Conservation (phyloP, 2,888 invertebrate species). For the Phorcus lineatus region DNA sequence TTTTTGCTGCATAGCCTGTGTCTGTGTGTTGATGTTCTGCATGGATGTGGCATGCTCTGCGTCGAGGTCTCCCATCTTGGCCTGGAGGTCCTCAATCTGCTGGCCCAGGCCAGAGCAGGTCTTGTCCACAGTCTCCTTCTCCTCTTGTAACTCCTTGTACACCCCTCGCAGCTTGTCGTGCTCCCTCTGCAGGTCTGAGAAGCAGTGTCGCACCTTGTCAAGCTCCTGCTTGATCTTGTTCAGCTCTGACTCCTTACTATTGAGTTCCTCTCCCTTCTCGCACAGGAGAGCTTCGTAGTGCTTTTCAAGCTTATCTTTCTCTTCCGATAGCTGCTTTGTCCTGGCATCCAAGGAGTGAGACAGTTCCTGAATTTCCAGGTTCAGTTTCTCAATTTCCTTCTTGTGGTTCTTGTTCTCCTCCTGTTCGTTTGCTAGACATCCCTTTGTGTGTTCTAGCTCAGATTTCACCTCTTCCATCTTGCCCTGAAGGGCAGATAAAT, state of each 20-base stretch:
- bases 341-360: background rate
- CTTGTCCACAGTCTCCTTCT: conserved; percentile 30
- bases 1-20: conserved; percentile 34
- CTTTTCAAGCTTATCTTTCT: conserved; percentile 42
- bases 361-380: conserved; percentile 31
- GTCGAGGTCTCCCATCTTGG: background rate
- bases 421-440: background rate
- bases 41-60: conserved; percentile 15
- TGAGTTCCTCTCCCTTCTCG: conserved; percentile 46
- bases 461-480: background rate
- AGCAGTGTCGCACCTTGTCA: conserved; percentile 39
- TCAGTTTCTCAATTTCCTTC: conserved; percentile 23
- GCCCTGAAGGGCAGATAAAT: background rate
- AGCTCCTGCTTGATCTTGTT: conserved; percentile 35
- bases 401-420: conserved; percentile 6
- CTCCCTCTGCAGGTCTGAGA: conserved; percentile 30
- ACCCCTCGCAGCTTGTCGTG: conserved; percentile 27
- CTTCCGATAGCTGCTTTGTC: conserved; percentile 5
- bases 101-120: conserved; percentile 29
- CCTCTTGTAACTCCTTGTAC: conserved; percentile 25
- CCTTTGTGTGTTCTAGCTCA: background rate
- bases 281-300: conserved; percentile 36
- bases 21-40: conserved; percentile 32
- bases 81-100: conserved; percentile 18
- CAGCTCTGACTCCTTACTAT: conserved; percentile 39